Conservation (phyloP, 2,113 vertebrate species). For the Hiodon alosoides region DNA sequence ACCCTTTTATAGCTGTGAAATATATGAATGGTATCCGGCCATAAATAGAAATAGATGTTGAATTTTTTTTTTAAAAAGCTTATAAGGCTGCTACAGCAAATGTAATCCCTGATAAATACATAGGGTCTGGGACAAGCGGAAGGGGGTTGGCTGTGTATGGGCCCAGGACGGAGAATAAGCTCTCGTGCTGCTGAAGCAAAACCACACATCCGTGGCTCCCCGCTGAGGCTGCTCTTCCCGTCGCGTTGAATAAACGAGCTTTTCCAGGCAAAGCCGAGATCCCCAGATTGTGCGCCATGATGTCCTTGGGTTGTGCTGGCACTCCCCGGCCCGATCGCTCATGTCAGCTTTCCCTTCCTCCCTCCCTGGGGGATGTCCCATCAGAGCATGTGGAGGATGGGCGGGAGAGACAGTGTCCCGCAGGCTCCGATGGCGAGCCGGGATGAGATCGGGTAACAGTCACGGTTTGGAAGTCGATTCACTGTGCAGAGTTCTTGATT, state of each 20-base stretch:
- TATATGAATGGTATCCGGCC: no score
- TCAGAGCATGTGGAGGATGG: not conserved
- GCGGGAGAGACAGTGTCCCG: not conserved
- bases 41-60: no score
- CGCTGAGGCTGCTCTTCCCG: not conserved
- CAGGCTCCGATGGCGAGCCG: constrained; percentile 1
- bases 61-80: no score
- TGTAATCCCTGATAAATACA: constrained; percentile 1
- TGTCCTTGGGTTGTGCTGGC: constrained; percentile 3
- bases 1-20: no score
- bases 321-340: constrained; percentile 1
- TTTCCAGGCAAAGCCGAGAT: not conserved
- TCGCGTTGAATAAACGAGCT: constrained; percentile 15
- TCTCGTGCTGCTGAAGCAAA: not conserved
- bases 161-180: not conserved
- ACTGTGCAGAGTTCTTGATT: constrained; percentile 13
- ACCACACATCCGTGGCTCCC: not conserved
- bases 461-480: constrained; percentile 26
- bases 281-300: not conserved
- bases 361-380: not conserved
- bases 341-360: not conserved
- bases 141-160: not conserved
- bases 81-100: not conserved
- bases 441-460: constrained; percentile 4
- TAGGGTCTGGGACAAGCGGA: not conserved